Conservation (phyloP, 2,888 invertebrate species). For the Catocala sponsa region DNA sequence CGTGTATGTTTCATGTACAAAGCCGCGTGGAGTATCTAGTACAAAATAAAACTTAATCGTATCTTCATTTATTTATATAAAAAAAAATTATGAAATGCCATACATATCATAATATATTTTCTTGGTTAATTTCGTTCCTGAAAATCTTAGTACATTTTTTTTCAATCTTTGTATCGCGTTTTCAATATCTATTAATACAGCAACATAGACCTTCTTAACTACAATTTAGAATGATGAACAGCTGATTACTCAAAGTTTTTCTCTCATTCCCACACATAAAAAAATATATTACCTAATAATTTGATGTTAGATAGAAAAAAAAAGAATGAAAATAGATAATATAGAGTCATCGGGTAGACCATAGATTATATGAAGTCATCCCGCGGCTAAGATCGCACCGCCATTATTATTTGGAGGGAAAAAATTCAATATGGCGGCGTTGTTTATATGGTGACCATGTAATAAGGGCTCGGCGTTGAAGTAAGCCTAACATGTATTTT, state of each 20-base stretch:
- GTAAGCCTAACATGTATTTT: no score
- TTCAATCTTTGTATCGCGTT: no score
- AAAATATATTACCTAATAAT: conserved; percentile 58
- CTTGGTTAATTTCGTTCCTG: no score
- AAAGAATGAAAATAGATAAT: conserved; percentile 77
- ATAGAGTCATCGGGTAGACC: conserved; percentile 80
- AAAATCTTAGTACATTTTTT: no score
- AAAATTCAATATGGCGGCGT: conserved; percentile 77
- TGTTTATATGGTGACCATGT: conserved; percentile 60
- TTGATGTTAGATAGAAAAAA: conserved; percentile 55
- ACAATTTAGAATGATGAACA: conserved; percentile 23
- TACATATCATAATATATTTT: no score
- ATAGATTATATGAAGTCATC: conserved; percentile 86
- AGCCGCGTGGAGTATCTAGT: no score
- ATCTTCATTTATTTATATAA: no score
- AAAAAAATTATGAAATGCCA: no score
- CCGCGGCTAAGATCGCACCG: conserved; percentile 73
- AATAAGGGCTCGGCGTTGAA: conserved; percentile 1
- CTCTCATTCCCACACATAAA: conserved; percentile 48
- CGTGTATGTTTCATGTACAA: no score
- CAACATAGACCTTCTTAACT: conserved; percentile 5
- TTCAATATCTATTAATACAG: neutral
- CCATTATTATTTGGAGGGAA: conserved; percentile 71
- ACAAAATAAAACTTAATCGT: no score
- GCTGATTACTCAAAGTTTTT: conserved; percentile 29